Conservation (phyloP, 2,113 vertebrate genomes). For the Mormyrus iriodes region DNA sequence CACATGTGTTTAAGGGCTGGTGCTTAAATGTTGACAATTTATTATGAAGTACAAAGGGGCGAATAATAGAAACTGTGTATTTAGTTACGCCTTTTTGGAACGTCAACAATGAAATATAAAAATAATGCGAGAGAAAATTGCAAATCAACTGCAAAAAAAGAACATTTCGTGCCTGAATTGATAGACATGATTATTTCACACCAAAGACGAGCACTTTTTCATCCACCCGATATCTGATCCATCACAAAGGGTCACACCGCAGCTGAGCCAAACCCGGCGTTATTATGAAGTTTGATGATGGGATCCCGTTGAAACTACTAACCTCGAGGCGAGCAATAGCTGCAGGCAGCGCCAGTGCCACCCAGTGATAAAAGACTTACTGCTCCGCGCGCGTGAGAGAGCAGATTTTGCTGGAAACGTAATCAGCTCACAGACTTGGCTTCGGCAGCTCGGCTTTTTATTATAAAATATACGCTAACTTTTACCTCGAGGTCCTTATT, state of each 20-base stretch:
- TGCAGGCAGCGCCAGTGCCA: conserved; percentile 83
- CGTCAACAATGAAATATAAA: conserved; percentile 2
- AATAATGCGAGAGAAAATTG: neutral
- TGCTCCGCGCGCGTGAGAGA: conserved; percentile 64
- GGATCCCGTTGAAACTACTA: conserved; percentile 73
- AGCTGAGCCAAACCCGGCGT: conserved; percentile 85
- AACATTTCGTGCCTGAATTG: conserved; percentile 80
- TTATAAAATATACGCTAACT: conserved; percentile 41
- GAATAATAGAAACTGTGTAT: neutral
- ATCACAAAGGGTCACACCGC: conserved; percentile 93
- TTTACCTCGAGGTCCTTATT: conserved; percentile 34
- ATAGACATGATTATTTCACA: conserved; percentile 98
- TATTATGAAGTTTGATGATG: conserved; percentile 91
- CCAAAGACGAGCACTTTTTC: conserved; percentile 82
- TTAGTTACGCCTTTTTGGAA: neutral
- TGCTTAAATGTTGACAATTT: neutral
- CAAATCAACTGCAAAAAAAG: conserved; percentile 29
- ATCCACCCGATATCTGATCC: conserved; percentile 76
- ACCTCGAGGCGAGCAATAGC: conserved; percentile 82
- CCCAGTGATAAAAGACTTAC: conserved; percentile 97
- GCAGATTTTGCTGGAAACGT: conserved; percentile 70
- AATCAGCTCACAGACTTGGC: conserved; percentile 71
- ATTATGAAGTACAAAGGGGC: neutral
- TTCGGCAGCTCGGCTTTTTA: conserved; percentile 44
- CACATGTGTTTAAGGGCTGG: neutral